Evolutionary conservation across 2,888 invertebrate species (phyloP).

Genomic region (Sarcophaga carnaria): DNA sequence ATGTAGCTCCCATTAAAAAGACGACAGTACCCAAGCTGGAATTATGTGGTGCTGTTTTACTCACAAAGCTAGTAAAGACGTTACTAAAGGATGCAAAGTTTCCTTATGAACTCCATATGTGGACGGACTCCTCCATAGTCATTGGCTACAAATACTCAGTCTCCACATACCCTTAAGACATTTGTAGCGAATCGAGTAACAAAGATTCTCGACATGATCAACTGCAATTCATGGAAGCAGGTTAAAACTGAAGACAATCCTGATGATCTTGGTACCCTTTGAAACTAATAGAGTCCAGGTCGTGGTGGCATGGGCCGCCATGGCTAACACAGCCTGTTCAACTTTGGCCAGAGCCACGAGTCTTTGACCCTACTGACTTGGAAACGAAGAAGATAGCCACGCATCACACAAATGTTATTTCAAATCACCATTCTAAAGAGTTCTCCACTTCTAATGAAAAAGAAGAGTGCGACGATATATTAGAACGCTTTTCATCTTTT

Average conservation of each 20-base stretch:
- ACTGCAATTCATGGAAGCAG: not conserved
- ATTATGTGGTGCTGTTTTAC: not conserved
- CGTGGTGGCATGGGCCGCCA: slow-evolving; percentile 3
- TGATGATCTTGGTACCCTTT: not conserved
- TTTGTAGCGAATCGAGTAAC: not conserved
- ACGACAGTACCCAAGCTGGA: not conserved
- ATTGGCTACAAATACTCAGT: slow-evolving; percentile 1
- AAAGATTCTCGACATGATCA: not conserved
- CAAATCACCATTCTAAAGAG: not conserved
- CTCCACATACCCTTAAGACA: not conserved
- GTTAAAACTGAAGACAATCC: too few relatives aligned
- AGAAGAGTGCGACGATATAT: not conserved
- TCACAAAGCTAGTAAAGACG: not conserved
- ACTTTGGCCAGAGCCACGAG: not conserved
- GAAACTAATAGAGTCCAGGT: not conserved
- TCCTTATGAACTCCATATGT: not conserved
- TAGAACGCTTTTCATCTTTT: slow-evolving; percentile 12
- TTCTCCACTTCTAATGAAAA: not conserved
- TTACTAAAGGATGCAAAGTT: not conserved
- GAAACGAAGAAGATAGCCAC: not conserved
- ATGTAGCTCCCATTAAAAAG: slow-evolving; percentile 8
- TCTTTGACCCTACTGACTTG: not conserved
- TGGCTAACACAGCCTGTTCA: not conserved
- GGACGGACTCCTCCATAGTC: slow-evolving; percentile 6
- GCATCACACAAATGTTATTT: not conserved